Base-by-base conservation (phyloP, 2,113 vertebrate genomes). In the Arenaria interpres region DNA sequence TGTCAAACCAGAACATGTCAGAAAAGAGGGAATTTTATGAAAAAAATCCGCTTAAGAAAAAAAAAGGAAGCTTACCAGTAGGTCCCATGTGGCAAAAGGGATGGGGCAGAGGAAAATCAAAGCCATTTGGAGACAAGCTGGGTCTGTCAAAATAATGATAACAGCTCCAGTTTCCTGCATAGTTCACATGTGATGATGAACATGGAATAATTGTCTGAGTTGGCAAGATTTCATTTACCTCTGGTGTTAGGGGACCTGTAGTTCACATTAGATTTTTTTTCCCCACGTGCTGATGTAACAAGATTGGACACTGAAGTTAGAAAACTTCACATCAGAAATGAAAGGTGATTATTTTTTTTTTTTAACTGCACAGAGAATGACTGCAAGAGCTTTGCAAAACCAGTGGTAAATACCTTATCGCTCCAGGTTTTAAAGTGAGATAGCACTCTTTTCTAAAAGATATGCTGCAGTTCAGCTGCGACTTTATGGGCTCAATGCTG, bases 271-370 rank as follows among this genome's bases (percentile, higher is more conserved):
- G 18, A 2, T 4, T 30, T 4, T 54, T 21, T 9, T 3, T 6
- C 11, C 5, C 21, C 33, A 7, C 14, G 1, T 6, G 32, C n/a
- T 68, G 63, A 41, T 27, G 50, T 62, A 11, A 66, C 35, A 6
- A 0, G 12, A 5, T 50, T 11, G 12, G 84, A 12, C 41, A 19
- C 1, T 2, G 18, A 41, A 12, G 5, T 15, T 23, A 2, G 19
- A 71, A 46, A 56, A 12, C 4, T 22, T 8, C 23, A 24, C 4
- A 3, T 7, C 6, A 66, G 64, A 25, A 68, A 66, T 6, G 43
- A 68, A 43, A 60, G 12, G 68, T 5, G 39, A 16, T 25, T 2
- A 39, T 62, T 66, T 23, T 37, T 66, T 3, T 3, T 68, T 89
- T 72, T 24, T 1, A 22, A 30, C 50, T 45, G 28, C 14, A 7